Conservation (phyloP, 1,140 invertebrate genomes). For the Cardiocondyla obscurior region DNA sequence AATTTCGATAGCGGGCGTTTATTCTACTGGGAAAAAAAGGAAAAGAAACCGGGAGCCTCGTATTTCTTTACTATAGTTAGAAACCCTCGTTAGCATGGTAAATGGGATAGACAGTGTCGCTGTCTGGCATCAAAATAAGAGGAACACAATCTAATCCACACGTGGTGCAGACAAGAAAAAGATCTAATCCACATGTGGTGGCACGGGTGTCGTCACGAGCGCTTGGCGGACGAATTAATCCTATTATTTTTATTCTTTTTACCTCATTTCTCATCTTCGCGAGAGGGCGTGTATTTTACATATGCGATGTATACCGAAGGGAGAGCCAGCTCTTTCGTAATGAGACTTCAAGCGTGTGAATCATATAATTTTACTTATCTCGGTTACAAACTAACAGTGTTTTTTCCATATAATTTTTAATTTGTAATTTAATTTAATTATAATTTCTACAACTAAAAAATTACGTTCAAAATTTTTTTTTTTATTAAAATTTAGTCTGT, state of each 20-base stretch:
- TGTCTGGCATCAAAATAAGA: background rate
- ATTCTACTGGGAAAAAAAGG: background rate
- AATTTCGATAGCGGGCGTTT: too few relatives aligned
- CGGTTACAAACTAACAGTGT: background rate
- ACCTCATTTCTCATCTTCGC: background rate
- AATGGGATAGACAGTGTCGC: background rate
- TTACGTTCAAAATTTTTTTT: background rate
- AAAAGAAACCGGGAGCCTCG: too few relatives aligned
- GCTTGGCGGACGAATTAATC: conserved; percentile 68
- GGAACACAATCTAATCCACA: conserved; percentile 39
- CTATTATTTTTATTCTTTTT: conserved; percentile 65
- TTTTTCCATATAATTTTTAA: background rate
- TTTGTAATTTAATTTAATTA: background rate
- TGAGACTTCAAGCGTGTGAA: background rate
- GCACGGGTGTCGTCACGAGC: conserved; percentile 34
- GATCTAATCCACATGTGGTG: conserved; percentile 46
- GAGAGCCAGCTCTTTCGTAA: background rate
- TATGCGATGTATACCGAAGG: background rate
- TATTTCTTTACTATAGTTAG: background rate
- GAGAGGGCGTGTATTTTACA: background rate
- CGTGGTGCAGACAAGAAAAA: conserved; percentile 27
- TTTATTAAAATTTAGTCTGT: background rate
- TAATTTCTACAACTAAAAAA: too few relatives aligned
- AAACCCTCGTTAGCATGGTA: conserved; percentile 8
- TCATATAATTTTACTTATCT: background rate